phyloP scores from a whole-genome alignment of 2,113 vertebrate genomes.

The Tautogolabrus adspersus region DNA sequence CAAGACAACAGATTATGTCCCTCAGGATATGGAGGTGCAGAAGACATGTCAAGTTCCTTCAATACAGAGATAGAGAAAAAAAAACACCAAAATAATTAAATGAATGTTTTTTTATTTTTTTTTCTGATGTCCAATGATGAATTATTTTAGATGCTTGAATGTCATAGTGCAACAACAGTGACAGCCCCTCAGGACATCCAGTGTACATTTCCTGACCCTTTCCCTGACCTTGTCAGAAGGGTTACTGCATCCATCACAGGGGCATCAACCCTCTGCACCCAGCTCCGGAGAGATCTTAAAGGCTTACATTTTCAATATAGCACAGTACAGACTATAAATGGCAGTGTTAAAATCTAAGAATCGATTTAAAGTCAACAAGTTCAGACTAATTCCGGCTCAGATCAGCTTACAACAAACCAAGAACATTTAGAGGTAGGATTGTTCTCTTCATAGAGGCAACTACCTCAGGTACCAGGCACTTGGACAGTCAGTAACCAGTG shows the following conservation, averaged over 20 bases:
- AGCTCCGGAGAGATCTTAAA: background rate
- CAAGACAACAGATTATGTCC: background rate
- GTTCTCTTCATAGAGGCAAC: background rate
- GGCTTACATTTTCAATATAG: background rate
- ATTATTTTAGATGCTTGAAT: background rate
- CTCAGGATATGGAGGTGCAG: background rate
- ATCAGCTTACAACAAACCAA: background rate
- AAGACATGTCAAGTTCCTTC: background rate
- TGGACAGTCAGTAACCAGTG: background rate
- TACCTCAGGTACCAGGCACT: background rate
- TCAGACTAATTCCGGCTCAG: background rate
- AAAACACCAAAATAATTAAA: background rate
- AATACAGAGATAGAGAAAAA: background rate
- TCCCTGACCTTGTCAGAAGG: background rate
- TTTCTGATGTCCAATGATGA: background rate
- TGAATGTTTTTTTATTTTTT: background rate
- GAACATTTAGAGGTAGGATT: background rate
- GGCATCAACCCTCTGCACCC: slow-evolving; percentile 1
- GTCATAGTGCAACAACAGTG: background rate
- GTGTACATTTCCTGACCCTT: background rate
- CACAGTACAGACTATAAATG: background rate
- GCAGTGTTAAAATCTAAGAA: background rate
- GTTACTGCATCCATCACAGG: background rate
- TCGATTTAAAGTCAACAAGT: background rate
- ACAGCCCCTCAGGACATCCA: background rate